Conservation (phyloP, 2,888 invertebrate species). For the Microctonus brassicae region DNA sequence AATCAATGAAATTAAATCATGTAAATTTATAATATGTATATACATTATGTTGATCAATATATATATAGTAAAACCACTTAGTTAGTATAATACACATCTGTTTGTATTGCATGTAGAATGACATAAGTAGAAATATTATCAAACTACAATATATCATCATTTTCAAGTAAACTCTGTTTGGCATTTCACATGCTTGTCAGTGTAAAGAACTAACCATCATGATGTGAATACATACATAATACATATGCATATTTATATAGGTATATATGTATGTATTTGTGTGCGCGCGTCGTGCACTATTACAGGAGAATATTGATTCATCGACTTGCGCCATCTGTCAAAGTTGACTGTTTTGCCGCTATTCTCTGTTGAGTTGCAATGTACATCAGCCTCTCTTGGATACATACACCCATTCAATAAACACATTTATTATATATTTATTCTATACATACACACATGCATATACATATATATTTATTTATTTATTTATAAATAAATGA, state of each 20-base stretch:
- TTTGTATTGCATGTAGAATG: too few relatives aligned
- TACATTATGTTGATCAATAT: too few relatives aligned
- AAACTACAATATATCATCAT: constrained; percentile 43
- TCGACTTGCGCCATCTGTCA: constrained; percentile 60
- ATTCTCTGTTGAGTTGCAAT: constrained; percentile 22
- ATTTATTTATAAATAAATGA: background rate
- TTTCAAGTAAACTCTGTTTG: constrained; percentile 30
- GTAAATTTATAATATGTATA: too few relatives aligned
- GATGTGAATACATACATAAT: constrained; percentile 11
- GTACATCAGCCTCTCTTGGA: constrained; percentile 1
- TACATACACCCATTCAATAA: background rate
- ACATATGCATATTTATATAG: too few relatives aligned
- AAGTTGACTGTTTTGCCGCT: constrained; percentile 41
- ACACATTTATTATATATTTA: background rate
- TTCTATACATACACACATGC: constrained; percentile 13
- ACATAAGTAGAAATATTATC: constrained; percentile 35
- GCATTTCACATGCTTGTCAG: constrained; percentile 30
- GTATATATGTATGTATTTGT: too few relatives aligned
- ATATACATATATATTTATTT: background rate
- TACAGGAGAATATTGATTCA: constrained; percentile 56
- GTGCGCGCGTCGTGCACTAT: constrained; percentile 1
- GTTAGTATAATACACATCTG: too few relatives aligned
- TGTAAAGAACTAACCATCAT: constrained; percentile 24
- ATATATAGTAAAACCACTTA: too few relatives aligned
- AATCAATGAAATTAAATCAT: too few relatives aligned